Conservation (phyloP, 1,140 invertebrate species). For the Pinna nobilis region DNA sequence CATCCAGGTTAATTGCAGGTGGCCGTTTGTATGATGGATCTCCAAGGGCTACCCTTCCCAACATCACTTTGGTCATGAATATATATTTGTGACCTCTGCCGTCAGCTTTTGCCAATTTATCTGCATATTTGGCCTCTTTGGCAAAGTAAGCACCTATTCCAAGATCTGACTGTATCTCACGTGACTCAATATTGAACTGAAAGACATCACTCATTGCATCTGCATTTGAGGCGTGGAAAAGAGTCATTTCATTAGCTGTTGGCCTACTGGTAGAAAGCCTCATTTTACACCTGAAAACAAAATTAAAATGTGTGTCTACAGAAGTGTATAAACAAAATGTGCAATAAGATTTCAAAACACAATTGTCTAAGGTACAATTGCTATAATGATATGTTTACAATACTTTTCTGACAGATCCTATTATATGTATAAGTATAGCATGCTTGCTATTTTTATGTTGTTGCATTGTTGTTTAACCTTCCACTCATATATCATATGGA, state of each 20-base stretch:
- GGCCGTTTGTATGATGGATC: constrained; percentile 43
- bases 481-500: too few relatives aligned
- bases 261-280: too few relatives aligned
- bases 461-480: too few relatives aligned
- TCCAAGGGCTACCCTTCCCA: constrained; percentile 56
- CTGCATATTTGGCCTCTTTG: constrained; percentile 54
- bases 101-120: constrained; percentile 45
- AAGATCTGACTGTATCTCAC: constrained; percentile 42
- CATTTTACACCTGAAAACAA: too few relatives aligned
- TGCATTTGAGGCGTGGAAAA: constrained; percentile 43
- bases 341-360: too few relatives aligned
- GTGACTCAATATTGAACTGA: constrained; percentile 43
- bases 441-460: too few relatives aligned
- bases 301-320: too few relatives aligned
- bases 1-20: constrained; percentile 38
- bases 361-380: too few relatives aligned
- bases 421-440: too few relatives aligned
- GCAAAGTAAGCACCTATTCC: constrained; percentile 63
- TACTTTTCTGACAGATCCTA: too few relatives aligned
- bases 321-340: too few relatives aligned
- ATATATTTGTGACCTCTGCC: constrained; percentile 40
- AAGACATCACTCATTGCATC: constrained; percentile 32
- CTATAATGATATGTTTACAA: too few relatives aligned
- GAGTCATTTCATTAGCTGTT: constrained; percentile 22
- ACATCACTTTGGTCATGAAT: constrained; percentile 55